Base-by-base conservation (phyloP, 2,888 invertebrate genomes). In the Drosophila rellima region DNA sequence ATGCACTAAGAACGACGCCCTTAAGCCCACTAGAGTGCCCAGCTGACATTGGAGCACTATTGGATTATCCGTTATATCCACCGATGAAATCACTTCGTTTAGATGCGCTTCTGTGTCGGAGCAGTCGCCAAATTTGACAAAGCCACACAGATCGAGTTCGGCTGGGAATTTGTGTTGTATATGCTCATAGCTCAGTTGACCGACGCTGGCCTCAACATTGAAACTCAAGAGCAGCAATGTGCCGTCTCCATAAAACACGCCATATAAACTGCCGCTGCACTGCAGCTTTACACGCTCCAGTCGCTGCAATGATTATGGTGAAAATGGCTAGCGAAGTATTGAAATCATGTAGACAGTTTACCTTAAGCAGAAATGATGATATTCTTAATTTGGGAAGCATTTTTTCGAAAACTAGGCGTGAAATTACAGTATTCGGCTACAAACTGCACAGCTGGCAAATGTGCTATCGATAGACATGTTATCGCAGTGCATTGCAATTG, bases 1-100 rank as follows among this genome's bases (percentile, higher is more conserved):
- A 92, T 96, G 96, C 39, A 95, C 94, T 73, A 95, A 93, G 90
- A 96, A 95, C 75, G 95, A 95, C 11, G 96, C 94, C 86, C 94
- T 94, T 80, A 96, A 92, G 13, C 94, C 94, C 18, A 93, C 92
- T n/a, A 94, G 92, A 74, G 94, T 94, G 15, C 94, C 93, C 70
- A 94, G 92, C 18, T 93, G 93, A 79, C 94, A 93, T 63, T 93
- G 93, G 42, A 96, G 92, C 55, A 96, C 93, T 63, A 96, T 93
- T 3, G 96, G 96, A 92, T 96, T 96, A 88, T 96, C 96, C 54
- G 96, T 96, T 82, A 96, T 95, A 90, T 96, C 95, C 63, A 96
- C 95, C 92, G 96, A 95, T 92, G 94, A 94, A 40, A 94, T 90
- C 79, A 94, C 94, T 90, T 95, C 95, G 89, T 94, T 95, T 26